Evolutionary conservation across 2,888 invertebrate genomes (phyloP).

Genomic region (Trichopoda pennipes): DNA sequence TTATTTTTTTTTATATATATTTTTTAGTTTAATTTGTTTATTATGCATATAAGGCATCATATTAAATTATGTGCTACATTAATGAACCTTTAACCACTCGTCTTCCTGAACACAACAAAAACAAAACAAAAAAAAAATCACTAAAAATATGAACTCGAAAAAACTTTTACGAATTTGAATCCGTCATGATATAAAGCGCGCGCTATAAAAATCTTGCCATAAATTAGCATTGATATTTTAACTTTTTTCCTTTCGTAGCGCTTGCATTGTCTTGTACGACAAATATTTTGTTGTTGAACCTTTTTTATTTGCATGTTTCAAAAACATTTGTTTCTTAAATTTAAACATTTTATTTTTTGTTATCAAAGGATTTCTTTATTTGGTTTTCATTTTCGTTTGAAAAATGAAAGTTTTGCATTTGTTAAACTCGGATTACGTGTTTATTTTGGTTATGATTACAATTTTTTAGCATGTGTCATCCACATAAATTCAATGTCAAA

Average conservation of each 20-base stretch:
- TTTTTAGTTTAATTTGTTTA: too few relatives aligned
- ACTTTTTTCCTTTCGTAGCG: constrained; percentile 18
- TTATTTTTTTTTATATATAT: constrained; percentile 10
- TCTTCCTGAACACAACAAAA: constrained; percentile 42
- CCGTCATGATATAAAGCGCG: constrained; percentile 37
- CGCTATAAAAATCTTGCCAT: constrained; percentile 61
- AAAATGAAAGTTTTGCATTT: constrained; percentile 61
- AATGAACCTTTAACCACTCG: constrained; percentile 63
- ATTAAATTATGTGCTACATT: constrained; percentile 66
- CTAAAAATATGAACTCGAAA: constrained; percentile 14
- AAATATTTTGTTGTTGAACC: background rate
- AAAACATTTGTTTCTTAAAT: constrained; percentile 54
- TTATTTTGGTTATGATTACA: constrained; percentile 54
- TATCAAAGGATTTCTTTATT: constrained; percentile 7
- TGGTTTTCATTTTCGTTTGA: constrained; percentile 61
- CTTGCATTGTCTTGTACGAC: constrained; percentile 21
- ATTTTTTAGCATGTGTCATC: constrained; percentile 61
- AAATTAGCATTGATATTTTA: constrained; percentile 66
- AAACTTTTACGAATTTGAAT: constrained; percentile 32
- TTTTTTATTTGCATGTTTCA: constrained; percentile 55
- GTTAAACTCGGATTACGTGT: constrained; percentile 60
- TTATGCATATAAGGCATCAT: constrained; percentile 46
- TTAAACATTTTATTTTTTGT: constrained; percentile 6
- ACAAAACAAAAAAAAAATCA: too few relatives aligned
- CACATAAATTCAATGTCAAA: constrained; percentile 58